Evolutionary conservation across 1,140 invertebrate species (phyloP), one percentile per base, ranked within the genome.

Genomic region (Apis laboriosa): DNA sequence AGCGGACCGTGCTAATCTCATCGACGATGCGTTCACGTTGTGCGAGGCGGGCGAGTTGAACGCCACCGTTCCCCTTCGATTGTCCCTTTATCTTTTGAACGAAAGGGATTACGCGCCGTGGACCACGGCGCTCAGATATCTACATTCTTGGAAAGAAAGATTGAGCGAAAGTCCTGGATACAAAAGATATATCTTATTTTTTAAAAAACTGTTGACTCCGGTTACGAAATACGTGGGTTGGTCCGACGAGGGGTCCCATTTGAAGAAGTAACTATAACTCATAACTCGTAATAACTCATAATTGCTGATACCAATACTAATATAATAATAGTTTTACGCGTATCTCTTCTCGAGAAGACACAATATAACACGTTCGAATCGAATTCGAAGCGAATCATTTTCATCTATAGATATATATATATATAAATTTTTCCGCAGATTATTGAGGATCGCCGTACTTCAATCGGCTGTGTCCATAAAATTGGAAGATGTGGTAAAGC

Each of bases 21-120:
- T 97, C 53, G 97, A 97, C 90, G 97, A 97, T 92, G 96, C 96
- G 1, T 97, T 97, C 89, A 96, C 96, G 1, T 93, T 97, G 3
- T 96, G 96, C 93, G 96, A 97, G 90, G 97, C 97, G 19, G 97
- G 97, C 15, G 92, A 97, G 43, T 87, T 98, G 53, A 96, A 97
- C 86, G 95, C 96, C 11, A 95, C 95, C 2, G 93, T 97, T 56
- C 96, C 97, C 11, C 89, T 98, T 63, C 93, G 96, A 84, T 89
- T 97, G 64, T 96, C 96, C 2, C 92, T 96, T 70, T 98, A 97
- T 92, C 93, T 98, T 17, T 89, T 95, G 13, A 95, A 96, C 11
- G 97, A 98, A 91, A 94, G 94, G 15, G 96, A 97, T 83, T 97
- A 97, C 89, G 95, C 96, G 8, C 97, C 97, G 2, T 97, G 97